Percentiles rank a stretch among this genome's conserved stretches.
Conservation (phyloP, 2,888 invertebrate species). For the Ommatoiulus sabulosus region DNA sequence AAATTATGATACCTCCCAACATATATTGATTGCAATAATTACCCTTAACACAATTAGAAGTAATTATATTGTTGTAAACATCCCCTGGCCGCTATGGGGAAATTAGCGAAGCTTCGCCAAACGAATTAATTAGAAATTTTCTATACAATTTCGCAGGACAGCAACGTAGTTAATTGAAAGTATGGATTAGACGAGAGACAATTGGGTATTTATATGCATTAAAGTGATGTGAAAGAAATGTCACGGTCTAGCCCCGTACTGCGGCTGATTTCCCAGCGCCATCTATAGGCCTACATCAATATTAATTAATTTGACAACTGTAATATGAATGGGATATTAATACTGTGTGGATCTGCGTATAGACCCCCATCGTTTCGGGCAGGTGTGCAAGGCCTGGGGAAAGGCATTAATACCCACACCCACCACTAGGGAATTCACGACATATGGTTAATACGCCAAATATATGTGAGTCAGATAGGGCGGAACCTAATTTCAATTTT, state of each 20-base stretch:
- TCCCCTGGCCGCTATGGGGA: background rate
- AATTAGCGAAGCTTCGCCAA: background rate
- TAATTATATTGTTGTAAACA: slow-evolving; percentile 20
- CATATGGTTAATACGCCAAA: background rate
- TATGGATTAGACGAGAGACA: background rate
- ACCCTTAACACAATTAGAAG: slow-evolving; percentile 5
- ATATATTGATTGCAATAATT: slow-evolving; percentile 28
- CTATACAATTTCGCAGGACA: background rate
- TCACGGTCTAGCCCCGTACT: background rate
- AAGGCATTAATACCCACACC: slow-evolving; percentile 19
- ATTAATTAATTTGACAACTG: slow-evolving; percentile 27
- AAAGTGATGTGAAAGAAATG: background rate
- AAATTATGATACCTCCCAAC: slow-evolving; percentile 22
- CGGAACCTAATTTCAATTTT: slow-evolving; percentile 34
- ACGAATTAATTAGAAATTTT: slow-evolving; percentile 24
- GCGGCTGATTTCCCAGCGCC: background rate
- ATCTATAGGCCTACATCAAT: slow-evolving; percentile 13
- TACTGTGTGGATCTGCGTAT: background rate
- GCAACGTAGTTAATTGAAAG: slow-evolving; percentile 2
- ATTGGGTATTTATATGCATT: background rate
- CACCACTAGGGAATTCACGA: slow-evolving; percentile 28
- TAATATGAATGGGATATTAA: slow-evolving; percentile 20
- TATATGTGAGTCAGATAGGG: background rate
- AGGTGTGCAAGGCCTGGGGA: background rate
- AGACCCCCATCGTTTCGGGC: background rate